These are phyloP conservation scores for Baryphthengus martii DNA, from an alignment of 2,113 vertebrate genomes.

Conservation along the genomic window DNA sequence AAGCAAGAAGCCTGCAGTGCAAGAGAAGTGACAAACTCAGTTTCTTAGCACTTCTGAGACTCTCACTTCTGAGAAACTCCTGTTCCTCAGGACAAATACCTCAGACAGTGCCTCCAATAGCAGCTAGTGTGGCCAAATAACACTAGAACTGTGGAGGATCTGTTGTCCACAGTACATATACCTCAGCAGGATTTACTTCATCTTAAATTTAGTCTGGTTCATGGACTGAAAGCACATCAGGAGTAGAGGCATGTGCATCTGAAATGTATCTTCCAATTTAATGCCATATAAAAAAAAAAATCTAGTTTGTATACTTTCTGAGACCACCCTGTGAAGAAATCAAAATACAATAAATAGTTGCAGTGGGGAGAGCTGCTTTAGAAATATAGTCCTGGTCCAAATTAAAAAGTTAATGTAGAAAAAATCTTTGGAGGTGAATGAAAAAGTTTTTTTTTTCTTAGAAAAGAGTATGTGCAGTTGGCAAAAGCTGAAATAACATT, in stretches of 20 bases:
- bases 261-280: background rate
- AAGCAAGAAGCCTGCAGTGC: background rate
- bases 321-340: background rate
- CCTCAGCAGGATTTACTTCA: background rate
- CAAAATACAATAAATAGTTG: background rate
- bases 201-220: background rate
- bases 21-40: background rate
- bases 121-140: background rate
- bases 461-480: background rate
- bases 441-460: background rate
- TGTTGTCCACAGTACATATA: rapidly evolving
- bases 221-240: background rate
- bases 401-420: background rate
- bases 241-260: background rate
- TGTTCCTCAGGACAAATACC: background rate
- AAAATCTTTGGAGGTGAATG: background rate
- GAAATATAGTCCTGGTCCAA: background rate
- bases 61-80: background rate
- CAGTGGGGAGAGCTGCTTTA: background rate
- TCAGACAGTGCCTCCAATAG: background rate
- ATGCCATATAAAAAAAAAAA: background rate
- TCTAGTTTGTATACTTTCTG: background rate
- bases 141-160: background rate
- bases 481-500: background rate
- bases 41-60: background rate